Evolutionary conservation across 2,888 invertebrate species (phyloP), one percentile per base, ranked within the genome.

Genomic region (Drosophila helvetica): DNA sequence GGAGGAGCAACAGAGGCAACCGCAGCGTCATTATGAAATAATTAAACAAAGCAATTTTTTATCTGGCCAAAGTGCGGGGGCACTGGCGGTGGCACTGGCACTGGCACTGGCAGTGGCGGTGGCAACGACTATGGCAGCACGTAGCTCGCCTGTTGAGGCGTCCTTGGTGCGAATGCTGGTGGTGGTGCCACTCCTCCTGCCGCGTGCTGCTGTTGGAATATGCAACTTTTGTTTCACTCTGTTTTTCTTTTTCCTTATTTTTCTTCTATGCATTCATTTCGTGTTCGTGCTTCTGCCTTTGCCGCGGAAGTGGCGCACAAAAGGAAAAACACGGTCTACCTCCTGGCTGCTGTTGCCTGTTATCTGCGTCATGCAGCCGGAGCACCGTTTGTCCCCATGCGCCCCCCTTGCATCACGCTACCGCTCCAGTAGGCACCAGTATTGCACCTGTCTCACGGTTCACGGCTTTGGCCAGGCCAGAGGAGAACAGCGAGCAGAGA

Each of bases 11-110:
- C 66, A 64, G 73, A 43, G 56, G 58, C 80, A 71, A 68, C 83
- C 80, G 86, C 88, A 86, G 86, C 80, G 86, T 86, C 83, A 83
- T 83, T 88, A 88, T 83, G 88, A 83, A 88, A 88, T 83, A 83
- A 88, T 88, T 86, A 77, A 86, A 83, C 88, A 83, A 83, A 83
- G 88, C 75, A 80, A 74, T 83, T 83, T 86, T 85, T 88, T 88
- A 77, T 75, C 73, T 74, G 51, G 33, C 27, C 33, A 25, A 15
- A 53, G 53, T 47, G 50, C 63, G 66, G 43, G 30, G 51, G 58
- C 57, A 30, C 19, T 27, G 22, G 5, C 22, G 22, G 22, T 22
- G n/a, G n/a, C 47, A 42, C 10, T 15, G 5, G 27, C 12, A 46
- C 22, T 22, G n/a, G 47, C 9, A 19, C 6, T 43, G 38, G n/a